Evolutionary conservation across 2,797 vertebrate species (phyloP), one percentile per base, ranked within the genome.

Genomic region (Ispidina picta): DNA sequence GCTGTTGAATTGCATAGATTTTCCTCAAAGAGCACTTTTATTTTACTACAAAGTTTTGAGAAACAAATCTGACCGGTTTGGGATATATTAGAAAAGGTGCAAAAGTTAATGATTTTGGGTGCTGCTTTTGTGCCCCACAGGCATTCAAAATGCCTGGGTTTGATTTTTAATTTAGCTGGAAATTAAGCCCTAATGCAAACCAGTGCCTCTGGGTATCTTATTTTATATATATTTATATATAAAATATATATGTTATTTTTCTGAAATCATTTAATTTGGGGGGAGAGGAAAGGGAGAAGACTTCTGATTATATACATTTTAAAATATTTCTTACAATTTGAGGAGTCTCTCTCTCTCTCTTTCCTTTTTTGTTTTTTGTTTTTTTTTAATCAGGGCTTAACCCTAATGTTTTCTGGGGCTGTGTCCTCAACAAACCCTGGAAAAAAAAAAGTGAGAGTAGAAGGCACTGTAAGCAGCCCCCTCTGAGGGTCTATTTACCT

Each of bases 181-280:
- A 96, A 97, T 95, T 95, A 92, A 95, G 95, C 83, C 96, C 95
- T 96, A 96, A 94, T 96, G 89, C 95, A 95, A 97, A 93, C 92
- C 96, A 96, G 97, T 98, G 97, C 97, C 97, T 98, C 97, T 97
- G 97, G 96, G 93, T 97, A 94, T 96, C 92, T 93, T 96, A 80
- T 97, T 94, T 92, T 95, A 92, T 91, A 92, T 90, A 80, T 46
- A 93, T 33, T 25, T 59, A 37, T 37, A 59, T 49, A 83, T 5
- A 21, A 8, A 15, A 76, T 3, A 77, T 89, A 94, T 89, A 72
- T 90, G 70, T 95, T 94, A 95, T 91, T 95, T 96, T 94, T 94
- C 87, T 96, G 88, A 94, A 90, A 71, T 69, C n/a, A 26, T 95
- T 95, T 95, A 59, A 83, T 93, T 96, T 91, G 33, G 8, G 15